phyloP scores from a whole-genome alignment of 2,888 invertebrate species.

The Ormyrus pomaceus region DNA sequence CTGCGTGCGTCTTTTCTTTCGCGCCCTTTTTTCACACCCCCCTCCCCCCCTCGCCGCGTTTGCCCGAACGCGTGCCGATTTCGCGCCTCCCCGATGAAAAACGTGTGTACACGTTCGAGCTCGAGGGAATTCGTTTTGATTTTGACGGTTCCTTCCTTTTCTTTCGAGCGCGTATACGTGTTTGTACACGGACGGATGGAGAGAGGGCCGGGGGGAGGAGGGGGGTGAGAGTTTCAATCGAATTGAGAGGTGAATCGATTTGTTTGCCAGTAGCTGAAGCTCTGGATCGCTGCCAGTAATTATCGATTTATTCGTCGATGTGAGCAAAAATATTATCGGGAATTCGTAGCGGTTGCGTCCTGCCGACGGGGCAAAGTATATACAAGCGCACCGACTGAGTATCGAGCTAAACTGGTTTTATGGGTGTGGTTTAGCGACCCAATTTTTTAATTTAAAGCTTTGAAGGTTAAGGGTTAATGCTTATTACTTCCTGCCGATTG shows the following conservation, averaged over 20 bases:
- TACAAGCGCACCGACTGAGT: no score
- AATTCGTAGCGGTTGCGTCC: not conserved
- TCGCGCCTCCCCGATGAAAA: not conserved
- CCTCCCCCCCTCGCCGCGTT: not conserved
- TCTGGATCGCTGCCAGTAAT: slow-evolving; percentile 50
- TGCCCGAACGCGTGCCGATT: not conserved
- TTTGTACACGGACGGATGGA: not conserved
- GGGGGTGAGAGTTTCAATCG: slow-evolving; percentile 25
- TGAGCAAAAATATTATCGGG: slow-evolving; percentile 44
- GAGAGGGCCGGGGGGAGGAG: not conserved
- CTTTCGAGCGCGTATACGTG: not conserved
- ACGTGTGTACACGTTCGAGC: not conserved
- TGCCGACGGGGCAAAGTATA: no score
- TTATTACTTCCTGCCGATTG: no score
- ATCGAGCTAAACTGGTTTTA: not conserved
- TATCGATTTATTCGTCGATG: slow-evolving; percentile 48
- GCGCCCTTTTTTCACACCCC: not conserved
- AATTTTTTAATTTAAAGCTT: not conserved
- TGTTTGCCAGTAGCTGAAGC: slow-evolving; percentile 15
- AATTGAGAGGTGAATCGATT: slow-evolving; percentile 43
- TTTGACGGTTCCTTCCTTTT: slow-evolving; percentile 13
- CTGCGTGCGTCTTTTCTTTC: not conserved
- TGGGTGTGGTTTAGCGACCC: not conserved
- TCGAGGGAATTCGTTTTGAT: slow-evolving; percentile 3
- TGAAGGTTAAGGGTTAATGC: not conserved